Evolutionary conservation across 2,113 vertebrate genomes (phyloP), one percentile per base, ranked within the genome.

Genomic region (Stictonetta naevosa): DNA sequence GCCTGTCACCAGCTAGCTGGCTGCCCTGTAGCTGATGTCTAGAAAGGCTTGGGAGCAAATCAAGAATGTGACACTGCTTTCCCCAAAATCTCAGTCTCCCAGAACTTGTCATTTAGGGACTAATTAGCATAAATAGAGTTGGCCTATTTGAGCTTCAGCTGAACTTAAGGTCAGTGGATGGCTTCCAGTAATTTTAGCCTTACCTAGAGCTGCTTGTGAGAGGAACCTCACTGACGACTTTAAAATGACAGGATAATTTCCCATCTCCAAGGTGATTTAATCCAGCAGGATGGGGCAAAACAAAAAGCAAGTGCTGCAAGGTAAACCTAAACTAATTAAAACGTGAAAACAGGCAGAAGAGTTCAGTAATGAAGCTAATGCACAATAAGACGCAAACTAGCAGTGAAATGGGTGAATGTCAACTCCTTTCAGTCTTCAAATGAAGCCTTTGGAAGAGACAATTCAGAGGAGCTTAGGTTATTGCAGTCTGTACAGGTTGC

Each of bases 291-390:
- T 66, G 28, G 10, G 22, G 16, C 13, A 92, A 76, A 90, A 86
- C 31, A 77, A 80, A 18, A 93, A 96, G 28, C 29, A 59, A 64
- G 22, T 36, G 52, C 63, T 81, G 52, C 42, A 88, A 83, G 46
- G 31, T 63, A 93, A 92, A 67, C 8, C 8, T n/a, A 71, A 88
- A 71, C 46, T 71, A 83, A 88, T 81, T 86, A n/a, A 96, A 93
- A 88, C 53, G 18, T 93, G 26, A 88, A 86, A 86, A 64, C 31
- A 79, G 21, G 36, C 34, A 64, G 22, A 64, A n/a, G 1, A 79
- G 22, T 55, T 71, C 52, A 52, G 11, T 40, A 18, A 90, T 33
- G 15, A 75, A 5, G n/a, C 13, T 92, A 81, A 66, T 77, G 64
- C 50, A 76, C 38, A 59, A 31, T 77, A 46, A 88, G 63, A 81